Evolutionary conservation across 2,888 invertebrate genomes (phyloP).

Genomic region (Lasioglossum lativentre): DNA sequence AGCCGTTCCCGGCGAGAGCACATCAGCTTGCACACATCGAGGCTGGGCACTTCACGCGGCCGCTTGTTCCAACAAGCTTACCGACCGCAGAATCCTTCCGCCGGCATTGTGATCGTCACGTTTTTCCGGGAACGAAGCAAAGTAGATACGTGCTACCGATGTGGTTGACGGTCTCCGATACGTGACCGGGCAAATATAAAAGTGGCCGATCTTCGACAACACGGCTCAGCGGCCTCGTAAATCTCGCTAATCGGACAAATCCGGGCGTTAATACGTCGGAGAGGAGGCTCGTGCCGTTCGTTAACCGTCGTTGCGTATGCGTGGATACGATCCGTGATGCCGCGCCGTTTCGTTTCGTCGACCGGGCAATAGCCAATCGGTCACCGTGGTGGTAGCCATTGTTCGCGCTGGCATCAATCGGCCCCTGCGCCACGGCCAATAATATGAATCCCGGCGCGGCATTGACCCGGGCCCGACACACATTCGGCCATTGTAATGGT

Average conservation of each 20-base stretch:
- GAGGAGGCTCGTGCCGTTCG: slow-evolving; percentile 68
- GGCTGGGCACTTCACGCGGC: background rate
- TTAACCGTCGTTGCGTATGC: slow-evolving; percentile 27
- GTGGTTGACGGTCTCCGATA: slow-evolving; percentile 54
- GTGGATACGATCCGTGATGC: background rate
- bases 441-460: slow-evolving; percentile 54
- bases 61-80: slow-evolving; percentile 30
- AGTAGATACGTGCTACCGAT: slow-evolving; percentile 61
- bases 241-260: slow-evolving; percentile 77
- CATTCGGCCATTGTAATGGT: slow-evolving; percentile 73
- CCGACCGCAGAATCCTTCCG: slow-evolving; percentile 39
- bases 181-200: slow-evolving; percentile 72
- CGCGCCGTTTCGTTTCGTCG: background rate
- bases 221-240: slow-evolving; percentile 60
- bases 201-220: slow-evolving; percentile 52
- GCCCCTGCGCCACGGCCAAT: slow-evolving; percentile 50
- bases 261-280: slow-evolving; percentile 73
- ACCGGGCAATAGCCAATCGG: slow-evolving; percentile 32
- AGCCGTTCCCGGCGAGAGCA: background rate
- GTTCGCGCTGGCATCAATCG: slow-evolving; percentile 65
- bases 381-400: slow-evolving; percentile 43
- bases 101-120: slow-evolving; percentile 58
- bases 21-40: slow-evolving; percentile 1
- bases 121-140: slow-evolving; percentile 55
- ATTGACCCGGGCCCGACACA: slow-evolving; percentile 64